phyloP scores from a whole-genome alignment of 2,797 vertebrate genomes.

The Oophaga sylvatica region DNA sequence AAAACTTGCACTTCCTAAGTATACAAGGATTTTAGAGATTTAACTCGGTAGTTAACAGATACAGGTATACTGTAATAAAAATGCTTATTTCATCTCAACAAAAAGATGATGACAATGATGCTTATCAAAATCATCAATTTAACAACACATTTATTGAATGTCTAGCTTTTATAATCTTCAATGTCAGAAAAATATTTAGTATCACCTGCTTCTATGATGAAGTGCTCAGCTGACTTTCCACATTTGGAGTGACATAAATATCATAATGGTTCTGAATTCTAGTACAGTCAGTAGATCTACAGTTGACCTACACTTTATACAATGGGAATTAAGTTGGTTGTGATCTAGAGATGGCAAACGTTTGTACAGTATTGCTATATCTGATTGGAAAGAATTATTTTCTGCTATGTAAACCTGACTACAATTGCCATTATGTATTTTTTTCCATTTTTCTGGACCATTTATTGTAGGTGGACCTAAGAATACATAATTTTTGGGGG shows the following conservation, averaged over 20 bases:
- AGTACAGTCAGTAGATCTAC: not conserved
- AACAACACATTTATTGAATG: not conserved
- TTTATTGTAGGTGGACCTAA: too few relatives aligned
- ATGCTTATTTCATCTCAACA: not conserved
- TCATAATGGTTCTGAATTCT: not conserved
- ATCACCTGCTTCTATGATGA: not conserved
- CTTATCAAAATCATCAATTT: not conserved
- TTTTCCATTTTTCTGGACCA: not conserved
- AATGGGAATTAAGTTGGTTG: not conserved
- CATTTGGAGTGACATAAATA: slow-evolving; percentile 3
- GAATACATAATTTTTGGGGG: too few relatives aligned
- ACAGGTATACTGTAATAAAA: not conserved
- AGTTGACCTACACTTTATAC: too few relatives aligned
- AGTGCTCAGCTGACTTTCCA: not conserved
- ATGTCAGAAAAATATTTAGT: not conserved
- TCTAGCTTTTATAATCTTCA: not conserved
- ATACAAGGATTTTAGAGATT: not conserved
- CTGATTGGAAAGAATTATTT: not conserved
- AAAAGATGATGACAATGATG: not conserved
- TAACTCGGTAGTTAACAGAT: not conserved
- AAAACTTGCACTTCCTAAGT: not conserved
- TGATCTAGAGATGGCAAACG: not conserved
- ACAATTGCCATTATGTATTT: not conserved
- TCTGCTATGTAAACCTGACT: not conserved
- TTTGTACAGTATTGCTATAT: not conserved